Percentiles rank a stretch among this genome's conserved stretches.
Conservation (phyloP, 2,888 invertebrate genomes). For the Epistrophe eligans region DNA sequence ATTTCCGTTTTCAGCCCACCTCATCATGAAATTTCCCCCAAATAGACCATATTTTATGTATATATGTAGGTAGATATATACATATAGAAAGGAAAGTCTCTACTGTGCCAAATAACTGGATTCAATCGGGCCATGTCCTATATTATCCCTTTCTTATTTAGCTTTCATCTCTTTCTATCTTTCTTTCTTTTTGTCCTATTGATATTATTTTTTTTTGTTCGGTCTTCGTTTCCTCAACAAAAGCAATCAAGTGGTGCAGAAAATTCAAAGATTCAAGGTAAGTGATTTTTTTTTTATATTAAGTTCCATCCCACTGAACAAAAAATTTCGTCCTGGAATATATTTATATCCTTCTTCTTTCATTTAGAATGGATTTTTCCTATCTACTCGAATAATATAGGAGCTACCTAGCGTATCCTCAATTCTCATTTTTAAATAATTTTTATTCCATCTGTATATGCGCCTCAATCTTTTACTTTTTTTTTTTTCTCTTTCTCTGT, state of each 20-base stretch:
- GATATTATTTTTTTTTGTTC: conserved; percentile 9
- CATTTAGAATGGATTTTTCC: conserved; percentile 24
- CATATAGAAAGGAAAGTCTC: conserved; percentile 11
- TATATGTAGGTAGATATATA: too few relatives aligned
- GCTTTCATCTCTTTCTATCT: not conserved
- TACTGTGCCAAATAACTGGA: conserved; percentile 25
- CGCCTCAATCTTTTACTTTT: conserved; percentile 32
- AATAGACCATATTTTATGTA: conserved; percentile 1
- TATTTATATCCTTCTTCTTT: conserved; percentile 1
- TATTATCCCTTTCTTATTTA: conserved; percentile 1
- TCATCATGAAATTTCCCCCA: conserved; percentile 14
- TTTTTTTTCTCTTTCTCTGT: not conserved
- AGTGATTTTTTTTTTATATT: conserved; percentile 28
- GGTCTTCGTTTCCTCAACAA: conserved; percentile 53
- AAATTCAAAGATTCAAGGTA: conserved; percentile 64
- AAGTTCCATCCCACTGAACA: conserved; percentile 35
- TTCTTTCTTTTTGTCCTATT: not conserved
- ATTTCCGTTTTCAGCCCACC: conserved; percentile 7
- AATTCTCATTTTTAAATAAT: conserved; percentile 59
- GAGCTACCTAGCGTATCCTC: conserved; percentile 19
- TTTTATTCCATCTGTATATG: conserved; percentile 55
- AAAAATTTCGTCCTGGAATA: conserved; percentile 35
- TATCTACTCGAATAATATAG: not conserved
- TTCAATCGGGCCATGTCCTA: conserved; percentile 28
- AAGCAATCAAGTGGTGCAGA: conserved; percentile 73